Conservation (phyloP, 2,797 vertebrate genomes). For the Acanthopagrus latus region DNA sequence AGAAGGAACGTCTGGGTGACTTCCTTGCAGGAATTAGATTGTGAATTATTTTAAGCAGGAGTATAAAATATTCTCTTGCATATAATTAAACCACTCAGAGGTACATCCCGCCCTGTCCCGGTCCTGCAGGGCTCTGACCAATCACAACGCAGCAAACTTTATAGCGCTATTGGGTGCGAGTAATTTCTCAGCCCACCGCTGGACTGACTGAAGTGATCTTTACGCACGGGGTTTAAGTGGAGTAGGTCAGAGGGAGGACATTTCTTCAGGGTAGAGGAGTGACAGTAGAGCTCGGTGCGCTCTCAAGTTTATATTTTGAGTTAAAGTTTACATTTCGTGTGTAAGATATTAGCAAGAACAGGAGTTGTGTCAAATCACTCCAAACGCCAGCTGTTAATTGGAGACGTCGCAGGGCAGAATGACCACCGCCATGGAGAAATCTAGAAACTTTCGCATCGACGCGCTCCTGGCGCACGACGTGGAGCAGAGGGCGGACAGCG, state of each 20-base stretch:
- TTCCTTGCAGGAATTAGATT: background rate
- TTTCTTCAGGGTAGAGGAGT: constrained; percentile 1
- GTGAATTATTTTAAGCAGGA: background rate
- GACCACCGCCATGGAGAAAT: constrained; percentile 85
- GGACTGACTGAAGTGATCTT: constrained; percentile 41
- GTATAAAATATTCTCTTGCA: background rate
- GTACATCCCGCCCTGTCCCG: constrained; percentile 44
- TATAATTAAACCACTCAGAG: too few relatives aligned
- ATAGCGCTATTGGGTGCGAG: constrained; percentile 51
- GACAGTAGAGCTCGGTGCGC: too few relatives aligned
- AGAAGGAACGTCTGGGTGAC: background rate
- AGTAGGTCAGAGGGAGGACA: constrained; percentile 24
- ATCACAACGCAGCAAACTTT: constrained; percentile 76
- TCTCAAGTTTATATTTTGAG: background rate
- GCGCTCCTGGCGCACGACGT: constrained; percentile 89
- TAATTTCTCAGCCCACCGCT: constrained; percentile 49
- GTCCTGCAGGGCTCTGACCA: constrained; percentile 68
- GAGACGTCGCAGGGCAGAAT: constrained; percentile 35
- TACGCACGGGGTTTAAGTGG: constrained; percentile 28
- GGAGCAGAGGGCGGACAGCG: constrained; percentile 68
- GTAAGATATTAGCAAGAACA: background rate
- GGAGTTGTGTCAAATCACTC: too few relatives aligned
- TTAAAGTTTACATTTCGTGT: background rate
- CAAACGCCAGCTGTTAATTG: background rate
- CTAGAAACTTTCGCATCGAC: constrained; percentile 93